These are phyloP conservation scores for Macrocentrus cingulum DNA, from an alignment of 1,140 invertebrate genomes.

Conservation along the genomic window DNA sequence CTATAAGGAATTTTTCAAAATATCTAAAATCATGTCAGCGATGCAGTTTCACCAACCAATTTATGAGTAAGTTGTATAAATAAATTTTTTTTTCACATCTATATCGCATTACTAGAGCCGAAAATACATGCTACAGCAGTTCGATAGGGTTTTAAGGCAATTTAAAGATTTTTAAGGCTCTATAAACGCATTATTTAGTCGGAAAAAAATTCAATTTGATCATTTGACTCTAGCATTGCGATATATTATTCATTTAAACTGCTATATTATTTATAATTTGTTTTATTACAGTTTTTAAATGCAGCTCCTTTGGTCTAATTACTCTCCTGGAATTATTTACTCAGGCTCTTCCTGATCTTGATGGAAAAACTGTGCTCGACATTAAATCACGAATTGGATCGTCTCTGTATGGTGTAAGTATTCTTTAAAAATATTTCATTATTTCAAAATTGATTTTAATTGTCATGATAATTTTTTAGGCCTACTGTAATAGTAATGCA, in stretches of 20 bases:
- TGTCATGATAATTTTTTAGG: conserved; percentile 56
- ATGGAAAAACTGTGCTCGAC: conserved; percentile 67
- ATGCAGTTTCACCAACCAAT: conserved; percentile 64
- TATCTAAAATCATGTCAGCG: conserved; percentile 65
- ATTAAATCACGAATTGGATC: conserved; percentile 72
- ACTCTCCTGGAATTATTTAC: conserved; percentile 68
- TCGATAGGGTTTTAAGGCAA: too few relatives aligned
- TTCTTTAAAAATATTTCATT: conserved; percentile 8
- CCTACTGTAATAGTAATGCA: conserved; percentile 65
- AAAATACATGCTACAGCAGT: too few relatives aligned
- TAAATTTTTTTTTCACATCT: background rate
- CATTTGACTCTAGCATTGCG: too few relatives aligned
- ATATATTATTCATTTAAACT: too few relatives aligned
- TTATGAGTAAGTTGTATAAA: conserved; percentile 59
- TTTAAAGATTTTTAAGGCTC: too few relatives aligned
- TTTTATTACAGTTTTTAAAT: conserved; percentile 64
- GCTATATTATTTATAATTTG: conserved; percentile 7
- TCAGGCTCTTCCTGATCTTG: conserved; percentile 62
- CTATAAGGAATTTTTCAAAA: conserved; percentile 66
- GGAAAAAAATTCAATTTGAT: too few relatives aligned
- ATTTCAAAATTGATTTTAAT: background rate
- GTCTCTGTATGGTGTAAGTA: conserved; percentile 69
- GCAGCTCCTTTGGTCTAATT: too few relatives aligned
- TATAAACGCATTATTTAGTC: too few relatives aligned
- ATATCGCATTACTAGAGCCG: background rate